Conservation (phyloP, 2,113 vertebrate genomes). For the Apodemus speciosus region DNA sequence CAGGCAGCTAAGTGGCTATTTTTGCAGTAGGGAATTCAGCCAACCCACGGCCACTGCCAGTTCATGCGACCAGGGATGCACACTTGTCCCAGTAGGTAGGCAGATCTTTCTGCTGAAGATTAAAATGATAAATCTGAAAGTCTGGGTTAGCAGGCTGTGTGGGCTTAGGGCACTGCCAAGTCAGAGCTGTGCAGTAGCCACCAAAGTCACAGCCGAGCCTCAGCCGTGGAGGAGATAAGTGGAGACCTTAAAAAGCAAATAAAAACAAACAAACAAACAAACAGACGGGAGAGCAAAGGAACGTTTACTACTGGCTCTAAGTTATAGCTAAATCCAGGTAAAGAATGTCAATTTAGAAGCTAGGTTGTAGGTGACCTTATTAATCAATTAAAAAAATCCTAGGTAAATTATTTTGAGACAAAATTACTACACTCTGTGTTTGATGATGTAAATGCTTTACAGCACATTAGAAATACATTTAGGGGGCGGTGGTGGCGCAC, state of each 20-base stretch:
- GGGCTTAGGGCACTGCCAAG: neutral
- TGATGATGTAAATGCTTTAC: neutral
- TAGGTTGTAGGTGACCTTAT: neutral
- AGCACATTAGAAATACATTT: neutral
- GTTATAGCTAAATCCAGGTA: neutral
- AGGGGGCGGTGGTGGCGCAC: no score
- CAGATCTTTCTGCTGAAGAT: neutral
- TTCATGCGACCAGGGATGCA: neutral
- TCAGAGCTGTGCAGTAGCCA: neutral
- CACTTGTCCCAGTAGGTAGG: neutral
- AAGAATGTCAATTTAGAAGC: slow-evolving; percentile 24
- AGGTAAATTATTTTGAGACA: slow-evolving; percentile 26
- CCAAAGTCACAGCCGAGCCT: neutral
- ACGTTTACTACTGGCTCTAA: neutral
- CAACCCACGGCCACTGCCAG: neutral
- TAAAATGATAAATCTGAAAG: neutral
- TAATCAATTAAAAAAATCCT: neutral
- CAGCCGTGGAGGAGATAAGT: neutral
- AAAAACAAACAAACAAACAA: no score
- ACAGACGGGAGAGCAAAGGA: neutral
- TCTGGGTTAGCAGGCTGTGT: neutral
- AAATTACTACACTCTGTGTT: neutral
- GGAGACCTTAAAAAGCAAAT: neutral
- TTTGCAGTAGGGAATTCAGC: neutral
- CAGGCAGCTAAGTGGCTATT: neutral